Base-by-base conservation (phyloP, 1,140 invertebrate genomes). In the Cyphomyrmex costatus region DNA sequence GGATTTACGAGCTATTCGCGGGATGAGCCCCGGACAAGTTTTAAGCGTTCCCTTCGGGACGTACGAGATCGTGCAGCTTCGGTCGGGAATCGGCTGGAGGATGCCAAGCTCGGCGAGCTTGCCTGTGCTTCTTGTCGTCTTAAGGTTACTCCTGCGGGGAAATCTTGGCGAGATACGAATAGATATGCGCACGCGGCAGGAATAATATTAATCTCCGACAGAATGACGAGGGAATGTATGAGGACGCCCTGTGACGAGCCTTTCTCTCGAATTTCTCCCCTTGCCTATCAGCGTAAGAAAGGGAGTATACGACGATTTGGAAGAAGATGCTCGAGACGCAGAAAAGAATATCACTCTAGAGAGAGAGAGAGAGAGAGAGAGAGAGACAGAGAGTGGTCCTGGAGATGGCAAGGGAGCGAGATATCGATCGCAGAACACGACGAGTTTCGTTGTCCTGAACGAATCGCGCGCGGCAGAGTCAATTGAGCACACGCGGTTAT, bases 401-500 rank as follows among this genome's bases (percentile, higher is more conserved):
- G 51, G 51, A 27, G 66, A 19, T 30, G 27, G 61, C 61, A 36
- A 24, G 46, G 10, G 16, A 42, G 56, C 16, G 42, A 36, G 66
- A 21, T 82, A 82, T 82, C 79, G 79, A 82, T 82, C 66, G 65
- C 10, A 46, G 12, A 42, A 27, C 33, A 19, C 16, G 33, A 12
- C 46, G 42, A 21, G 27, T 10, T 73, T 8, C 51, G 49, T 65
- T 60, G 53, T 24, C 66, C n/a, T 19, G 58, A 61, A 83, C 79
- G 51, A 82, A 78, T 76, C 33, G 36, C 12, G 36, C 12, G 12
- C 8, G 30, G 53, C 27, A 19, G 36, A 21, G 24, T 6, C 27
- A 61, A 80, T 53, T n/a, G 27, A 68, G 49, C 79, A 60, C 79
- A 73, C 36, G 79, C 79, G 79, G 79, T 58, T 82, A 82, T 82